Evolutionary conservation across 2,113 vertebrate species (phyloP).

Genomic region (Jaculus jaculus): DNA sequence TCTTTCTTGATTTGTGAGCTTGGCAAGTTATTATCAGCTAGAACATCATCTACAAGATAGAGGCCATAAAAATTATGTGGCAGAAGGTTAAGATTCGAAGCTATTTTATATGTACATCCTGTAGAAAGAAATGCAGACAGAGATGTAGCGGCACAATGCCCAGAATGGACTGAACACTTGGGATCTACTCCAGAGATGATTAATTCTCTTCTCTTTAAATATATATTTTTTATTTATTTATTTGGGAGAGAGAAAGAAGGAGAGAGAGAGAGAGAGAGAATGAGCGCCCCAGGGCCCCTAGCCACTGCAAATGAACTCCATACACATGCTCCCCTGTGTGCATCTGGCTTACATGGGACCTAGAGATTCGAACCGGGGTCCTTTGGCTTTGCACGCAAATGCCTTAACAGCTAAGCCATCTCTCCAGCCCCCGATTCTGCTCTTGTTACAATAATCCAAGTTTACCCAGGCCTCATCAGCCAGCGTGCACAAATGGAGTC

Average conservation of each 20-base stretch:
- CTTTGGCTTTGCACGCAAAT: too few relatives aligned
- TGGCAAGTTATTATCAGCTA: slow-evolving; percentile 47
- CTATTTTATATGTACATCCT: neutral
- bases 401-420: too few relatives aligned
- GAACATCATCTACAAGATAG: slow-evolving; percentile 36
- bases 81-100: slow-evolving; percentile 57
- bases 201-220: too few relatives aligned
- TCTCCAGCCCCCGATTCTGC: too few relatives aligned
- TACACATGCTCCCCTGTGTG: too few relatives aligned
- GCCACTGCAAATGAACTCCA: too few relatives aligned
- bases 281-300: too few relatives aligned
- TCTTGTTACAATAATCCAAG: slow-evolving; percentile 13
- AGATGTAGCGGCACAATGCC: neutral
- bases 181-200: neutral
- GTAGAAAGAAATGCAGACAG: neutral
- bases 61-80: slow-evolving; percentile 43
- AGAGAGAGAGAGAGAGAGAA: too few relatives aligned
- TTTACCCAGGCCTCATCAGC: slow-evolving; percentile 18
- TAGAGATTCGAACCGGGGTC: too few relatives aligned
- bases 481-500: slow-evolving; percentile 27
- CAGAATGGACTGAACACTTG: neutral
- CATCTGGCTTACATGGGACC: too few relatives aligned
- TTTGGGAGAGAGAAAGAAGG: too few relatives aligned
- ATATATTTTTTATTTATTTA: too few relatives aligned
- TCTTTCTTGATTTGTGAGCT: slow-evolving; percentile 57